Evolutionary conservation across 2,797 vertebrate species (phyloP).

Genomic region (Lagorchestes hirsutus): DNA sequence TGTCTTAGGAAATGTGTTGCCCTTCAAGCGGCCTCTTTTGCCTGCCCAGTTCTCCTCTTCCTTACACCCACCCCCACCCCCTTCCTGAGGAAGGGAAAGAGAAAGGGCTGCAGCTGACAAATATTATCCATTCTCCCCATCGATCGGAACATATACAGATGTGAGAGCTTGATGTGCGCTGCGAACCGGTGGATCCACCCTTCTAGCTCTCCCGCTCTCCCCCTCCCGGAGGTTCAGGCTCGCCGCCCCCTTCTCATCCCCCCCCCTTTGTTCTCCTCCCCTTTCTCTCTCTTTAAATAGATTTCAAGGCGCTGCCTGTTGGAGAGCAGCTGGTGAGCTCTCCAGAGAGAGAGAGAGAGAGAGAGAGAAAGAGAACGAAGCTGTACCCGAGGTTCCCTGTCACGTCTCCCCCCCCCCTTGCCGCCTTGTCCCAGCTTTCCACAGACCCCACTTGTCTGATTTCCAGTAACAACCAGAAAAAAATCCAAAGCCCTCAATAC

Average conservation of each 20-base stretch:
- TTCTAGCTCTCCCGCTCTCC: conserved; percentile 79
- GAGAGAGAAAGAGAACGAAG: conserved; percentile 40
- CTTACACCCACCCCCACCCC: conserved; percentile 66
- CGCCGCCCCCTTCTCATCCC: conserved; percentile 80
- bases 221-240: conserved; percentile 64
- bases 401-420: conserved; percentile 73
- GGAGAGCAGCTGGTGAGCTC: conserved; percentile 87
- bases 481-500: conserved; percentile 73
- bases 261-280: conserved; percentile 86
- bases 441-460: conserved; percentile 72
- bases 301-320: conserved; percentile 88
- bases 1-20: conserved; percentile 81
- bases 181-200: conserved; percentile 85
- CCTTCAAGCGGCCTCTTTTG: conserved; percentile 84
- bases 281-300: conserved; percentile 88
- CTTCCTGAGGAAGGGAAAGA: conserved; percentile 82
- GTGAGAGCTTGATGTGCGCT: conserved; percentile 86
- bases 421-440: conserved; percentile 28
- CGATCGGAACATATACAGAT: conserved; percentile 88
- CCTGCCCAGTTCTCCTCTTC: conserved; percentile 64
- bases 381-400: conserved; percentile 83
- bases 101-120: conserved; percentile 88
- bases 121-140: conserved; percentile 88
- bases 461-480: conserved; percentile 80
- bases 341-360: conserved; percentile 81